Base-by-base conservation (phyloP, 2,113 vertebrate species). In the Ammodytes dubius region DNA sequence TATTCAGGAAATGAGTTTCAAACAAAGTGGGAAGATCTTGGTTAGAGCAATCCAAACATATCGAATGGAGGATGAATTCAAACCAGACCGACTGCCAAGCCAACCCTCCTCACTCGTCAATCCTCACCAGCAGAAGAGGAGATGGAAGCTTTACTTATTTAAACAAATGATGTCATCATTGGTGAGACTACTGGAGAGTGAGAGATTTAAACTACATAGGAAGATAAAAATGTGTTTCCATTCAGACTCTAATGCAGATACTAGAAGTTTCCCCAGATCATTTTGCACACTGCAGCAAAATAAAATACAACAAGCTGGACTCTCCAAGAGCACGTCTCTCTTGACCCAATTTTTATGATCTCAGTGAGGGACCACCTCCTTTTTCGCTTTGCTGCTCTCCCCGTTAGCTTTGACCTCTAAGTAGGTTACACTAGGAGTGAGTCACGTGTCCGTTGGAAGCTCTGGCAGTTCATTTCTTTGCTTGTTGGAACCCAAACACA, bases 301-400 rank as follows among this genome's bases (percentile, higher is more conserved):
- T 27, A 65, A 60, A 49, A 61, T 19, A 81, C 45, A 73, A 66
- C 19, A 37, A 70, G 65, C 53, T 65, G 66, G 59, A 37, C 79
- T 67, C 58, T 67, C 65, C 60, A 64, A 67, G 72, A 88, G 91
- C 61, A 87, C 37, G 77, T 87, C 80, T 83, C 75, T 72, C 75
- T 58, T 88, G 77, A 87, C 89, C 83, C 61, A 86, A 45, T 91
- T 89, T 86, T 79, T 88, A 83, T 35, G 64, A 90, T 81, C 78
- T 74, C 60, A 81, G 53, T 88, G 73, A 66, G 43, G 50, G 70
- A 79, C 78, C 74, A 78, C 82, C 85, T 82, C 52, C 70, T 81
- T 81, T 84, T 81, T 74, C 56, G 82, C 74, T 76, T 60, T 81
- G 52, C 68, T 65, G 56, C 15, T 73, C 43, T 79, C 65, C 68